A percentile compares a stretch with the other conserved stretches of the same genome.
Evolutionary conservation across 1,140 invertebrate species (phyloP).

Genomic region (Drosophila varians): DNA sequence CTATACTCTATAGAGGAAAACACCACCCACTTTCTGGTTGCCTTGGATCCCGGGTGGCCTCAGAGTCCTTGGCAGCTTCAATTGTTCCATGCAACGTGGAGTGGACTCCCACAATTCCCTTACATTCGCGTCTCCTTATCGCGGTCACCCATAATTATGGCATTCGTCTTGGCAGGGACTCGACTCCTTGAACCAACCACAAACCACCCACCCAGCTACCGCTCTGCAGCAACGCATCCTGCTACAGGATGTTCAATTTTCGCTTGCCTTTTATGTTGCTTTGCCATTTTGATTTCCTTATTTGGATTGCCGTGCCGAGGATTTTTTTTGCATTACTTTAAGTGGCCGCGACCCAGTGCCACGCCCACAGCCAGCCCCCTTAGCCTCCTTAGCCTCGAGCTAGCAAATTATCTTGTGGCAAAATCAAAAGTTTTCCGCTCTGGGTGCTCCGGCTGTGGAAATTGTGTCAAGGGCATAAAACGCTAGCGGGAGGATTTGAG

Average conservation of each 20-base stretch:
- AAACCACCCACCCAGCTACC: neutral
- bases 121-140: slow-evolving; percentile 43
- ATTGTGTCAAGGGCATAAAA: slow-evolving; percentile 67
- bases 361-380: neutral
- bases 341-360: slow-evolving; percentile 50
- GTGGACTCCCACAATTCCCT: slow-evolving; percentile 34
- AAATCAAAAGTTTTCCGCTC: slow-evolving; percentile 73
- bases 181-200: neutral
- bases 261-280: slow-evolving; percentile 75
- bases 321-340: slow-evolving; percentile 72
- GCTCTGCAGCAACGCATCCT: slow-evolving; percentile 55
- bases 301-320: slow-evolving; percentile 67
- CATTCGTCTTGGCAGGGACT: slow-evolving; percentile 42
- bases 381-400: slow-evolving; percentile 7
- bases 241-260: slow-evolving; percentile 78
- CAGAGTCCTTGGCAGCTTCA: slow-evolving; percentile 62
- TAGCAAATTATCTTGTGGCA: slow-evolving; percentile 65
- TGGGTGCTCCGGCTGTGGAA: slow-evolving; percentile 17
- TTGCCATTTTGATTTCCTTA: slow-evolving; percentile 79
- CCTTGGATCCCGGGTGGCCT: neutral
- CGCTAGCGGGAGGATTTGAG: slow-evolving; percentile 56
- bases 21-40: slow-evolving; percentile 6
- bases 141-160: slow-evolving; percentile 56
- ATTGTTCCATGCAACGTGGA: slow-evolving; percentile 55
- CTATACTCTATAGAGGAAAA: neutral